Conservation (phyloP, 2,113 vertebrate genomes). For the Isichthys henryi region DNA sequence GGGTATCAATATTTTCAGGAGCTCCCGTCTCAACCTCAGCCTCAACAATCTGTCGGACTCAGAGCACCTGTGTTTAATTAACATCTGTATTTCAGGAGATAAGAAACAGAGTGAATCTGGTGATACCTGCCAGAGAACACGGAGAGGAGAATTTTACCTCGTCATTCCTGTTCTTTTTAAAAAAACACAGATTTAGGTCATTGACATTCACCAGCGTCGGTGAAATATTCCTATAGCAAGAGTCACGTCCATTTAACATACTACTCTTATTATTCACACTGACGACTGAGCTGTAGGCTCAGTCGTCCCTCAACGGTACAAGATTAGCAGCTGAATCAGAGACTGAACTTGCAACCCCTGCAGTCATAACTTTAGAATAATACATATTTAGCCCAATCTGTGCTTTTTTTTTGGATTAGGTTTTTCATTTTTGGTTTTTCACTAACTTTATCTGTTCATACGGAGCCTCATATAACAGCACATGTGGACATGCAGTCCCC, state of each 20-base stretch:
- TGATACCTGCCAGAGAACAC: neutral
- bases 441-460: neutral
- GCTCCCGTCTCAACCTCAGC: conserved; percentile 1
- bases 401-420: neutral
- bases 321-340: neutral
- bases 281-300: neutral
- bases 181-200: neutral
- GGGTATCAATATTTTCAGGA: conserved; percentile 2
- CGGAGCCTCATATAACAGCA: neutral
- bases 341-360: neutral
- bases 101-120: neutral
- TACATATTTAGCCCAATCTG: neutral
- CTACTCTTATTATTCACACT: neutral
- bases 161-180: neutral
- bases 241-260: neutral
- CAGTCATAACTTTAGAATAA: neutral
- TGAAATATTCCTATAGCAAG: neutral
- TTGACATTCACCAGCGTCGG: neutral
- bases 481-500: neutral
- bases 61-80: neutral
- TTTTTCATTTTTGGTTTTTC: neutral
- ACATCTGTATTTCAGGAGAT: neutral
- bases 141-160: neutral
- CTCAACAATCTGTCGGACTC: neutral
- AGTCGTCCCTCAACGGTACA: neutral